Base-by-base conservation (phyloP, 2,797 vertebrate genomes). In the Artibeus lituratus region DNA sequence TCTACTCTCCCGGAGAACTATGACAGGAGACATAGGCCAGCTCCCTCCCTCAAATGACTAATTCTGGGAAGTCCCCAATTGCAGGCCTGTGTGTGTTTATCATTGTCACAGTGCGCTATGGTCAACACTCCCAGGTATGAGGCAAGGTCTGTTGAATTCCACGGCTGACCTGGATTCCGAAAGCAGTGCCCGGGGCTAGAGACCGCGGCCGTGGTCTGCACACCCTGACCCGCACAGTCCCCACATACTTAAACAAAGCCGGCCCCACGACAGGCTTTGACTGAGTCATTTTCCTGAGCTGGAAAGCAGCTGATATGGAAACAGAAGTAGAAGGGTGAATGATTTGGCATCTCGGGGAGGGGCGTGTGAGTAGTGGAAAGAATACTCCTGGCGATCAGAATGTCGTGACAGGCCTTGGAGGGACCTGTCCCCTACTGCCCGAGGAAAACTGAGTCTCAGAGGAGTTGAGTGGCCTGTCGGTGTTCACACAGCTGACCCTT, bases 121-220 rank as follows among this genome's bases (percentile, higher is more conserved):
- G 83, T 53, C 78, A 72, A 29, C 15, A 4, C 35, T 22, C 19
- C 59, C 76, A 77, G 83, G 59, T 74, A 5, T 47, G 94, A 86
- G 67, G 76, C 4, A 0, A 86, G 76, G 11, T 78, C 69, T 83
- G 53, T 49, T 51, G 51, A 47, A 85, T 72, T 89, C 94, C 73
- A 74, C 0, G 3, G 72, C 72, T 90, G 69, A 59, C 81, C 77
- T 94, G 90, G 69, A 44, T 90, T 93, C 53, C 5, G 47, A 88
- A 57, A 73, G 67, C 5, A 1, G 51, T 0, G 7, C 15, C 8
- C 2, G 47, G 59, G 69, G 14, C 5, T 3, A 3, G 10, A 2
- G 15, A 7, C 6, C 0, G 0, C 24, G 1, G 18, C 57, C 18
- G 1, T 2, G 0, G 21, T 65, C 42, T 74, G 5, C 16, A 11